Evolutionary conservation across 2,888 invertebrate genomes (phyloP), one percentile per base, ranked within the genome.

Genomic region (Carterocephalus palaemon): DNA sequence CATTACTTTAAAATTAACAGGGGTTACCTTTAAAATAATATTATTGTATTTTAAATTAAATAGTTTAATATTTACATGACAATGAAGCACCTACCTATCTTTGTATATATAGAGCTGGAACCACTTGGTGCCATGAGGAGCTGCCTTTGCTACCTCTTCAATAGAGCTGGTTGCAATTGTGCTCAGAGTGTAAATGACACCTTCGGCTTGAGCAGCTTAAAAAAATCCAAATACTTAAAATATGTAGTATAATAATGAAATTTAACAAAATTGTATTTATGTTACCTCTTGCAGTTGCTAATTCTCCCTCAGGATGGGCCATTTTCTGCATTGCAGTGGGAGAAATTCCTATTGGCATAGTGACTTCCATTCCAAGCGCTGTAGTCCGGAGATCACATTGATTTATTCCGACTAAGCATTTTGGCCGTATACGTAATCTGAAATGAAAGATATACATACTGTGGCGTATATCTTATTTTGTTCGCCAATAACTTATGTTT

Each of bases 21-120:
- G 4, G 3, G 19, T 4, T 4, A 19, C 6, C 4, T 15, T 31
- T 8, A 16, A 7, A 32, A 32, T 19, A 6, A 19, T 19, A 6
- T 4, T 19, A 19, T 19, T 19, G 19, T 4, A 19, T 19, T 19
- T 5, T 5, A 3, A 4, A 6, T 19, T 19, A 19, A 6, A 6
- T 3, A 3, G 6, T 19, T 3, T 4, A 19, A 6, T 19, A 19
- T 19, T 3, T 3, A 4, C 3, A 4, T 3, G 3, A 3, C 3
- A 4, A 4, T 19, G 3, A 19, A 19, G 19, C 19, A 32, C 2
- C 3, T 67, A 92, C 93, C 94, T 90, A 70, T 96, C 93, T 50
- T 89, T 93, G 72, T 95, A 96, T 54, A 98, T 92, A 69, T 97
- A 98, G 0, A 98, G 88, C 75, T 98, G 96, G 70, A 96, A 96